These are phyloP conservation scores for Drosophila fungiperda DNA, from an alignment of 2,888 invertebrate genomes.

Conservation along the genomic window DNA sequence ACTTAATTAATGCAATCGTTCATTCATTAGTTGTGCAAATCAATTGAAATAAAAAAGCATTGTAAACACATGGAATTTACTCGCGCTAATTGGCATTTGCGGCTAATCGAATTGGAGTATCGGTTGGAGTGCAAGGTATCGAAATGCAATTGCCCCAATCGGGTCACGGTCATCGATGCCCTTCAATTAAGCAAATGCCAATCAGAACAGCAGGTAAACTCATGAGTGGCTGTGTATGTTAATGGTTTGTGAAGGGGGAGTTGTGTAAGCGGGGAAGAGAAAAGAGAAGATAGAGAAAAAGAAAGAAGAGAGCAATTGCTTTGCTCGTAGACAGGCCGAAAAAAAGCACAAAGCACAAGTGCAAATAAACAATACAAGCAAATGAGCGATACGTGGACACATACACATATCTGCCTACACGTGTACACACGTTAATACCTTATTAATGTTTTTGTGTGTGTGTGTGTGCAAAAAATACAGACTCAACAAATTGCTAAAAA, in stretches of 20 bases:
- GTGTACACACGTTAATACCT: neutral
- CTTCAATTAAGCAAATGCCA: constrained; percentile 55
- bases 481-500: constrained; percentile 58
- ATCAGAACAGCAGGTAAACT: constrained; percentile 55
- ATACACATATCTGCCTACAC: constrained; percentile 8
- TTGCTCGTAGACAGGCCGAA: constrained; percentile 33
- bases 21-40: constrained; percentile 36
- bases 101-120: constrained; percentile 27
- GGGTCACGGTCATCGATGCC: constrained; percentile 63
- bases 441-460: neutral
- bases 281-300: constrained; percentile 8
- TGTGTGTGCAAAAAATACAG: constrained; percentile 29
- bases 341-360: constrained; percentile 56
- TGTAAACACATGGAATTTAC: constrained; percentile 23
- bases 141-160: constrained; percentile 44
- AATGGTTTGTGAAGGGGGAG: constrained; percentile 31
- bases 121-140: constrained; percentile 4
- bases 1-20: constrained; percentile 51
- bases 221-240: constrained; percentile 17
- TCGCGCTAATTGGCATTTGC: constrained; percentile 16
- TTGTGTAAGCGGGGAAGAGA: constrained; percentile 35
- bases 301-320: constrained; percentile 36
- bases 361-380: constrained; percentile 65
- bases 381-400: constrained; percentile 27
- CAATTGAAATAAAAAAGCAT: constrained; percentile 44